Base-by-base conservation (phyloP, 2,113 vertebrate species). In the Malaclemys terrapin region DNA sequence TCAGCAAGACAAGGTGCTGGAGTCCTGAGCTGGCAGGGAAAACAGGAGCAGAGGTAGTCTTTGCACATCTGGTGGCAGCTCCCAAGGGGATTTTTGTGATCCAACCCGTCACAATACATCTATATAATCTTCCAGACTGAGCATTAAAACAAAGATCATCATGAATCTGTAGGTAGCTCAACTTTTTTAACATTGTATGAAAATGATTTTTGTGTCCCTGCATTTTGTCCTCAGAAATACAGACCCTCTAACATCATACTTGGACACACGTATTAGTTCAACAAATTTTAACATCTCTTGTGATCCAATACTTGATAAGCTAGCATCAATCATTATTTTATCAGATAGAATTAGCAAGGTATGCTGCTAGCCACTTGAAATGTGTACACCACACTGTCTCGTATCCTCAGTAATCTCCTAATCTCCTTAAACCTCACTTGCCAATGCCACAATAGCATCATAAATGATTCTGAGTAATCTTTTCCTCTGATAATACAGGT, bases 391-490 rank as follows among this genome's bases (percentile, higher is more conserved):
- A 45, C 5, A 0, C 1, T 54, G 42, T 35, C 47, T 84, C 19
- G 9, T 52, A 87, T 62, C 85, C 79, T 90, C 52, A 52, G 25
- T 56, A 20, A 8, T 19, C 52, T 78, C 52, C 6, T 6, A 10
- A 92, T 82, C 13, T 80, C 27, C 24, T n/a, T 24, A 10, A 19
- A 52, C 24, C 54, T 50, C 82, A 89, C 22, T 52, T 80, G 54
- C 25, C n/a, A 75, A 38, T 75, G 72, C 10, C 5, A 42, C 72
- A 53, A 65, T 88, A 90, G 38, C 94, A 16, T 75, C 93, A 90
- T 53, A 96, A 87, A 57, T 49, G 42, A 35, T 22, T 79, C 84
- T 92, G 80, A 96, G 78, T 87, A 90, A 95, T 89, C 42, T 84
- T 89, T 91, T 92, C 65, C 87, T 80, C 69, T 80, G 78, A 57